Base-by-base conservation (phyloP, 2,888 invertebrate species). In the Perizoma flavofasciatum region DNA sequence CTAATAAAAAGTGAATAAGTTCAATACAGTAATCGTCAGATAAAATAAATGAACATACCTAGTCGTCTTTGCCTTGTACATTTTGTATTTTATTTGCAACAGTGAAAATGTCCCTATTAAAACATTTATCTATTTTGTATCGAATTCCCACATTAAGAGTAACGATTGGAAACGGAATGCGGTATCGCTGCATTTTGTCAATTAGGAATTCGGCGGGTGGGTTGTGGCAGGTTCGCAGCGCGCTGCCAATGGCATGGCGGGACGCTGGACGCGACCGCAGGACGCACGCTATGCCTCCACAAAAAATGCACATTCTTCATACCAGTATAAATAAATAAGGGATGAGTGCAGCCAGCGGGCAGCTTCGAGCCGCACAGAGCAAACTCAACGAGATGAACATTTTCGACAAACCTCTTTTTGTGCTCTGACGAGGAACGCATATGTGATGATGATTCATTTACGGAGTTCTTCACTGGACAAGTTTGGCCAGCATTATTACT, bases 341-440 rank as follows among this genome's bases (percentile, higher is more conserved):
- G 88, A 90, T 92, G 90, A 90, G 88, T 86, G 80, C 82, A 76
- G 77, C 70, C 79, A 79, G 77, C 76, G 77, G 79, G 73, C 75
- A 76, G 54, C 74, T 69, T 61, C 66, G 71, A 74, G 73, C 73
- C 76, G 77, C 80, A 70, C 80, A 73, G 78, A 77, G 77, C 80
- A 75, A 81, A 84, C 85, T 85, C 83, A 86, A 85, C 82, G 86
- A 83, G 82, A 76, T 63, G 60, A 80, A 80, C 85, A 88, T 90
- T 92, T 92, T 91, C 85, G 91, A 90, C 90, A 88, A 90, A 90
- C 86, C 78, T 89, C 85, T 92, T 92, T 92, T 92, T 91, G 88
- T 77, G 69, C 69, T 55, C 75, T 81, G 84, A 88, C 89, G 90
- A 88, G 89, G 87, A 81, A 82, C 87, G 90, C 90, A 90, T 91